Conservation (phyloP, 2,888 invertebrate genomes). For the Volucella inanis region DNA sequence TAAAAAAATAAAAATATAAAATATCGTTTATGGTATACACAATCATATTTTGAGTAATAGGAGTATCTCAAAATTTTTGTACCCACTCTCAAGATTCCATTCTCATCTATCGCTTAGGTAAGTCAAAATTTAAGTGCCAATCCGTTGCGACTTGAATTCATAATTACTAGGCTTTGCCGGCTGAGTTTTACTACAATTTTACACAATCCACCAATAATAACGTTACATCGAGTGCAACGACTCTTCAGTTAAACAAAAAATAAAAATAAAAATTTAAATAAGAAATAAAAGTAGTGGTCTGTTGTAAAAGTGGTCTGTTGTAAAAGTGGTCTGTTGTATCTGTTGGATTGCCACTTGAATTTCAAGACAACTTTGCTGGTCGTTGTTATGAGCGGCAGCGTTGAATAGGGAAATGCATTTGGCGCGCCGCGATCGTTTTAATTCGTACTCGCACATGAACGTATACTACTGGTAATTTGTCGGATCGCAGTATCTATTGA, state of each 20-base stretch:
- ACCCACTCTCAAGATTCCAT: slow-evolving; percentile 23
- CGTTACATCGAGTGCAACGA: slow-evolving; percentile 60
- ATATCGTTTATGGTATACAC: neutral
- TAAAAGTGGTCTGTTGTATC: neutral
- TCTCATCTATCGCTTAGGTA: slow-evolving; percentile 23
- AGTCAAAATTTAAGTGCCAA: slow-evolving; percentile 40
- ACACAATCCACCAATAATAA: neutral
- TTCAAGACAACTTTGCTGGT: neutral
- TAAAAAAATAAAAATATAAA: slow-evolving; percentile 7
- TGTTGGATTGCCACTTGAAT: slow-evolving; percentile 26
- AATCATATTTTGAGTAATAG: neutral
- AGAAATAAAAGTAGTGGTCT: too few species aligned
- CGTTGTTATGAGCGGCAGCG: neutral
- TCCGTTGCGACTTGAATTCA: slow-evolving; percentile 43
- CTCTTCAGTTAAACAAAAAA: slow-evolving; percentile 31
- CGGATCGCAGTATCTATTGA: slow-evolving; percentile 7
- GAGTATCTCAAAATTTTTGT: neutral
- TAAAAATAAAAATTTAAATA: neutral
- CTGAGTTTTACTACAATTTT: slow-evolving; percentile 13
- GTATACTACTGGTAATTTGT: neutral
- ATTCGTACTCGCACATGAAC: neutral
- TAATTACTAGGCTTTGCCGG: slow-evolving; percentile 40
- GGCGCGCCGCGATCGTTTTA: slow-evolving; percentile 13
- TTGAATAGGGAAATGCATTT: slow-evolving; percentile 33
- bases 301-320: neutral